Conservation (phyloP, 2,797 vertebrate genomes). For the Forpus xanthops region DNA sequence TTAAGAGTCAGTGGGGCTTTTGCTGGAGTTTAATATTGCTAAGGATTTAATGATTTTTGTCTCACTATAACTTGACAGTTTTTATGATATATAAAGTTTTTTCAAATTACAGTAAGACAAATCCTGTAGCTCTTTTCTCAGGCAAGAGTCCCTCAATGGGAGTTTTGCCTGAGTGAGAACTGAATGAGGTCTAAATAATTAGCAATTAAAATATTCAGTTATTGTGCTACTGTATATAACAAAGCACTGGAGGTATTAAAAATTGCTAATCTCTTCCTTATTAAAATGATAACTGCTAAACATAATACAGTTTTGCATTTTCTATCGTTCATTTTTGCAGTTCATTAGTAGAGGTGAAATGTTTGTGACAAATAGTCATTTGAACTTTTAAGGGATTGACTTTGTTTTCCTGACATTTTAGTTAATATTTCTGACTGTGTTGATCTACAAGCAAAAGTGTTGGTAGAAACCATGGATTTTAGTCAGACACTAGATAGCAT, state of each 20-base stretch:
- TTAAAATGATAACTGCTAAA: conserved; percentile 67
- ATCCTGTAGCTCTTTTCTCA: conserved; percentile 63
- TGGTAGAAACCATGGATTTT: neutral
- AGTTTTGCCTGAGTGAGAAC: conserved; percentile 70
- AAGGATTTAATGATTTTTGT: conserved; percentile 63
- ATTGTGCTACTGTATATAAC: conserved; percentile 67
- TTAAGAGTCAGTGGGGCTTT: conserved; percentile 62
- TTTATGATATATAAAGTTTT: conserved; percentile 68
- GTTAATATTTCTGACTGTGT: conserved; percentile 22
- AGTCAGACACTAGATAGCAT: neutral
- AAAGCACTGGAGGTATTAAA: conserved; percentile 67
- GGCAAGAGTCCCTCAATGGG: conserved; percentile 61
- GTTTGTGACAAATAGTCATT: conserved; percentile 51
- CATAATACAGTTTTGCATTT: conserved; percentile 65
- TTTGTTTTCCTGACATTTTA: conserved; percentile 44
- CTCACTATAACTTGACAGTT: conserved; percentile 56
- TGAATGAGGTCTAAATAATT: conserved; percentile 71
- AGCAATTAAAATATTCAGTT: conserved; percentile 72
- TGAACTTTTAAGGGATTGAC: conserved; percentile 46
- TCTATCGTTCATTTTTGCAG: conserved; percentile 63
- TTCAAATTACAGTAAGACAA: conserved; percentile 63
- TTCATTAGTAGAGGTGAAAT: conserved; percentile 67
- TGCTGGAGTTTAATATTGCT: conserved; percentile 54
- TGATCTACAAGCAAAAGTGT: conserved; percentile 7
- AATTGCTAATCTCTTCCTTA: conserved; percentile 64